A percentile compares a stretch with the other conserved stretches of the same genome.
These are phyloP conservation scores for Galeopsomyia nigrocyanea DNA, from an alignment of 2,888 invertebrate species.

Conservation along the genomic window DNA sequence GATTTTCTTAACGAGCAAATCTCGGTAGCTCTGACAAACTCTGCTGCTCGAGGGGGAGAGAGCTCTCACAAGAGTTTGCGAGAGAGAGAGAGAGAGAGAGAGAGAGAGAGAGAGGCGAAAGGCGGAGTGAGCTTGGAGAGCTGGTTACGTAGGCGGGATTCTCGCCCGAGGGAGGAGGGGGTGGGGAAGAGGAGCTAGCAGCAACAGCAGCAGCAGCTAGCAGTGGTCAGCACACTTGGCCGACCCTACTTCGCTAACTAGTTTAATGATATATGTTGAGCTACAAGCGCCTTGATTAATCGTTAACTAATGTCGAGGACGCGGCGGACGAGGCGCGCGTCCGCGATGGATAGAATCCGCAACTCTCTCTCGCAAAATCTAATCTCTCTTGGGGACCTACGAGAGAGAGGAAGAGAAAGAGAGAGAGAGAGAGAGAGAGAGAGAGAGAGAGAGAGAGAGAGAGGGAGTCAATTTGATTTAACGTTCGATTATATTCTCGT, in stretches of 20 bases:
- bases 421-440: constrained; percentile 51
- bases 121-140: constrained; percentile 1
- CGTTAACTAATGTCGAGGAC: constrained; percentile 68
- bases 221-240: constrained; percentile 69
- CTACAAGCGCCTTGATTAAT: constrained; percentile 70
- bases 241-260: constrained; percentile 70
- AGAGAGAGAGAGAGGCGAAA: constrained; percentile 48
- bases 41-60: not conserved
- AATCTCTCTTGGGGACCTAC: not conserved
- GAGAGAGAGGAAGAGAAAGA: constrained; percentile 41
- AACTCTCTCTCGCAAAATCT: constrained; percentile 8
- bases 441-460: constrained; percentile 50
- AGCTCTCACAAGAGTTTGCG: too few species aligned
- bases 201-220: constrained; percentile 49
- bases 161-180: constrained; percentile 46
- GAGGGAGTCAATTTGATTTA: too few species aligned
- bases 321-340: constrained; percentile 44
- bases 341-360: constrained; percentile 46
- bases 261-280: constrained; percentile 70
- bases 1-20: too few species aligned
- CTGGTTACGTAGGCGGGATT: constrained; percentile 47
- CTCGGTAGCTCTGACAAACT: too few species aligned
- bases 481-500: constrained; percentile 16
- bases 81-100: constrained; percentile 44
- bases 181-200: constrained; percentile 53